Evolutionary conservation across 53 echinoderm and acorn worm genomes (phyloP).

Genomic region (Antedon mediterranea): DNA sequence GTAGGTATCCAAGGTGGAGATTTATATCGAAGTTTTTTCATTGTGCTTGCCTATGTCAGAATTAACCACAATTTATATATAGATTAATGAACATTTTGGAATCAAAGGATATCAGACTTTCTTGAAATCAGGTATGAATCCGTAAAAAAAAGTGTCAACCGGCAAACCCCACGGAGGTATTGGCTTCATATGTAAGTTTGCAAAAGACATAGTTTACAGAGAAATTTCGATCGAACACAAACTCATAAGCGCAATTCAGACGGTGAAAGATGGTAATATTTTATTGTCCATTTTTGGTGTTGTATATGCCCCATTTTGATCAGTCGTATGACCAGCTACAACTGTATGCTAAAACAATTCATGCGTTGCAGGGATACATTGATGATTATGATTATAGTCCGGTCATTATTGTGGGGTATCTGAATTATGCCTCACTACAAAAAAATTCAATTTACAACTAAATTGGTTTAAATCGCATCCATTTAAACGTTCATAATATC

Average conservation of each 20-base stretch:
- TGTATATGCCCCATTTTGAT: constrained; percentile 8
- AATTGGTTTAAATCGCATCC: constrained; percentile 16
- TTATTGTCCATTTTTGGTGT: constrained; percentile 14
- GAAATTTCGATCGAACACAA: constrained; percentile 1
- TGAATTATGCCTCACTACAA: constrained; percentile 13
- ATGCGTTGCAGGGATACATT: constrained; percentile 5
- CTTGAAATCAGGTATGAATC: constrained; percentile 9
- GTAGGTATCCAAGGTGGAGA: too few species aligned
- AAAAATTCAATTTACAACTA: neutral
- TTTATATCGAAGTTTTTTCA: too few species aligned
- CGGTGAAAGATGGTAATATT: constrained; percentile 4
- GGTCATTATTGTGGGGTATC: constrained; percentile 13
- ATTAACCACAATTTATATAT: too few species aligned
- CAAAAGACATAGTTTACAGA: neutral
- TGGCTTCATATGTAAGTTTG: constrained; percentile 1
- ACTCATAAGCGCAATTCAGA: constrained; percentile 7
- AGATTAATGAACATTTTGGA: constrained; percentile 6
- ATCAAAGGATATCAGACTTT: constrained; percentile 12
- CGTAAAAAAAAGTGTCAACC: neutral
- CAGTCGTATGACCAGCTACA: constrained; percentile 6
- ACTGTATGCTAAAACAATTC: constrained; percentile 7
- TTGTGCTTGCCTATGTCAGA: too few species aligned
- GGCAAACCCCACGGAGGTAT: constrained; percentile 16
- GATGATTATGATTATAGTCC: constrained; percentile 16
- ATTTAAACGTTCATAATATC: neutral